Evolutionary conservation across 2,888 invertebrate genomes (phyloP), one percentile per base, ranked within the genome.

Genomic region (Cecidostiba fungosa): DNA sequence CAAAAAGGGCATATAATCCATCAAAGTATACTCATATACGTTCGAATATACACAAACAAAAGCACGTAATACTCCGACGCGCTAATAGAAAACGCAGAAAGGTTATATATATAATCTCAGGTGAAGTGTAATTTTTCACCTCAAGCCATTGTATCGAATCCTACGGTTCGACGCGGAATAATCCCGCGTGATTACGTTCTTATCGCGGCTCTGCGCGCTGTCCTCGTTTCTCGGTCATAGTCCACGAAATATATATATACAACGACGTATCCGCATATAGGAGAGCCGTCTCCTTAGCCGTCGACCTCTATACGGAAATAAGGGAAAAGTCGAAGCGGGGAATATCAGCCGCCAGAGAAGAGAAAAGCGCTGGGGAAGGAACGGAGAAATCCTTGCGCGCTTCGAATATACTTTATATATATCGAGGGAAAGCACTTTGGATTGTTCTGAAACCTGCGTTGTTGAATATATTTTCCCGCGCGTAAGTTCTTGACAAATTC

Each of bases 131-230:
- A 77, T 77, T 66, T 66, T 29, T 43, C 43, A 79, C n/a, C 12
- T 32, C 10, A 19, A 47, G 32, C 47, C 69, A 54, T 69, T 32
- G 70, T 50, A 70, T 79, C 70, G 70, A 79, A 79, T 72, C 50
- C 12, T 4, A n/a, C 47, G 23, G 8, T 43, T 36, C 69, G 54
- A 79, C 79, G 16, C 32, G 10, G 36, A 70, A 79, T 70, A 77
- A 77, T 77, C 54, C 70, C 32, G 69, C 70, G 32, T 70, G 70
- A 70, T 79, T 79, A 79, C 79, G 32, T 72, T 79, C 70, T 79
- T 70, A 36, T 79, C 54, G 6, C 54, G 50, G 5, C 54, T n/a
- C n/a, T n/a, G 23, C 62, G 43, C 26, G 66, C 19, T 77, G 62
- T 77, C 12, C 77, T 19, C 39, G 26, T 26, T 62, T 77, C 59